phyloP scores from a whole-genome alignment of 2,797 vertebrate species.

The Pangasius djambal region DNA sequence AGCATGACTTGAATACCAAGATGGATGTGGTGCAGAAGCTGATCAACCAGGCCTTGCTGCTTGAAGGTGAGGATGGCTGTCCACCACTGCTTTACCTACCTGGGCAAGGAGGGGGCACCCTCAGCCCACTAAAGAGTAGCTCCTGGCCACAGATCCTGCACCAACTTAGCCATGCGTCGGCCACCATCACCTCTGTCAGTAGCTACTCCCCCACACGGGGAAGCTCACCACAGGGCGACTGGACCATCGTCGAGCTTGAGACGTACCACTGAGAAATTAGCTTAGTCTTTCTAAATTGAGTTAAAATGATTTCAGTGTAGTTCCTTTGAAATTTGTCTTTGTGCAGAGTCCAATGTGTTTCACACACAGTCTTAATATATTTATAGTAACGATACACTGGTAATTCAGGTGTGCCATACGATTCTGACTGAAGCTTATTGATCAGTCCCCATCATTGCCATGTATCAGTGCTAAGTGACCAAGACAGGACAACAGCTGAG shows the following conservation, averaged over 20 bases:
- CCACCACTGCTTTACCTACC: constrained; percentile 75
- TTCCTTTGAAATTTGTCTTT: neutral
- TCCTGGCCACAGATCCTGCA: constrained; percentile 85
- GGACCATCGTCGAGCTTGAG: constrained; percentile 92
- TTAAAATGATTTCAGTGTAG: neutral
- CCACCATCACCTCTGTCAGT: constrained; percentile 87
- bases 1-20: constrained; percentile 75
- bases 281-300: neutral
- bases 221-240: constrained; percentile 81
- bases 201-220: constrained; percentile 84
- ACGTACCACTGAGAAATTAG: constrained; percentile 81
- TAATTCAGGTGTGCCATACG: neutral
- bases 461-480: neutral
- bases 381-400: neutral
- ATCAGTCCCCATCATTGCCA: neutral
- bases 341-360: neutral
- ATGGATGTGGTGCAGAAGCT: constrained; percentile 87
- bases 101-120: constrained; percentile 68
- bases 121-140: constrained; percentile 82
- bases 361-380: neutral
- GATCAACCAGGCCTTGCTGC: constrained; percentile 84
- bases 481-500: neutral
- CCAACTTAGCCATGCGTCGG: constrained; percentile 78
- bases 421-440: neutral
- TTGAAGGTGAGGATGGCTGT: constrained; percentile 70